A percentile compares a stretch with the other conserved stretches of the same genome.
phyloP scores from a whole-genome alignment of 2,113 vertebrate species.

The Lamprologus tigripictilis region DNA sequence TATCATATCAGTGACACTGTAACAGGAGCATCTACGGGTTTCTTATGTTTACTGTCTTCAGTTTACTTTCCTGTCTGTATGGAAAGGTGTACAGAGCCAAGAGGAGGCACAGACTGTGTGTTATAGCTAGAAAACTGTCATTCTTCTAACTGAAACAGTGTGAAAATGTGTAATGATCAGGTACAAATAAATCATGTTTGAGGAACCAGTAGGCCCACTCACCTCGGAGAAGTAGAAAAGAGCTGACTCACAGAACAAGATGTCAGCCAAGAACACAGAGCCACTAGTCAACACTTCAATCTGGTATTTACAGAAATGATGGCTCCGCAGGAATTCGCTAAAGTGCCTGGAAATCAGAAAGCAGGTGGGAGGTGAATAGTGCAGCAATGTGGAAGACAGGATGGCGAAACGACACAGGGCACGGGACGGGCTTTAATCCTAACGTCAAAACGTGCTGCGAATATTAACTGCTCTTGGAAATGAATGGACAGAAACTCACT shows the following conservation, averaged over 20 bases:
- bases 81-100: not conserved
- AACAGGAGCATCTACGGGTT: not conserved
- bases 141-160: not conserved
- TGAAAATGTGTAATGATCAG: not conserved
- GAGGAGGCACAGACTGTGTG: not conserved
- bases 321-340: slow-evolving; percentile 92
- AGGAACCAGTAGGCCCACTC: slow-evolving; percentile 36
- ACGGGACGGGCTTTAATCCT: not conserved
- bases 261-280: slow-evolving; percentile 96
- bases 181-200: not conserved
- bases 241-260: slow-evolving; percentile 96
- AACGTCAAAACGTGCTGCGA: not conserved
- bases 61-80: not conserved
- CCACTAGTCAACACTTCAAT: slow-evolving; percentile 99
- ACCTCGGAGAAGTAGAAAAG: slow-evolving; percentile 99
- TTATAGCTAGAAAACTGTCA: not conserved
- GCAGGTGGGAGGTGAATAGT: not conserved
- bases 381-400: not conserved
- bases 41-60: not conserved
- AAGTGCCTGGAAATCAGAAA: slow-evolving; percentile 83
- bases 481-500: slow-evolving; percentile 75
- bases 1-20: not conserved
- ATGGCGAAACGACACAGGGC: not conserved
- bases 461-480: not conserved
- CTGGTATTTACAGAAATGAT: slow-evolving; percentile 99